Evolutionary conservation across 1,140 invertebrate genomes (phyloP), one percentile per base, ranked within the genome.

Genomic region (Apolygus lucorum): DNA sequence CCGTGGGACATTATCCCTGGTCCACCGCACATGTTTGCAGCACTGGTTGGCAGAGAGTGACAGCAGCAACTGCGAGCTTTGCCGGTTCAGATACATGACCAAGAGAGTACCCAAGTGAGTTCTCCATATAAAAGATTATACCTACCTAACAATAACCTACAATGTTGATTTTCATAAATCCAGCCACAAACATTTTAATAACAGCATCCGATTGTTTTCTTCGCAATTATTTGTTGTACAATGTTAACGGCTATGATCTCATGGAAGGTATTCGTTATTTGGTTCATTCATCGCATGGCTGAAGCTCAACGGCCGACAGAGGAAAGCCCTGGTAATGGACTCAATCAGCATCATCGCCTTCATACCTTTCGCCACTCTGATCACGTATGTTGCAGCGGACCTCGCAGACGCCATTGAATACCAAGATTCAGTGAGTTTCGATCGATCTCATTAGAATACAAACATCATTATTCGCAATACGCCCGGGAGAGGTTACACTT

Each of bases 21-120:
- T 89, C 42, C 88, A 89, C 78, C 78, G 82, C 68, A 77, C 79
- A 21, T 89, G 88, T 76, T 77, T 89, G 29, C 87, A 89, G 78
- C 81, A 81, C 71, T 89, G 88, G 88, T 79, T 90, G 70, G 80
- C 83, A 68, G 83, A 84, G 75, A 84, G 84, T 13, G 83, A 82
- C 71, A 83, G 82, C 14, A 82, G 79, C 29, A 78, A 79, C 70
- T 86, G 84, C 78, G 84, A 86, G 77, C 79, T 86, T 22, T 86
- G 84, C 73, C 27, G 28, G 1, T 64, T 68, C 34, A 17, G 14
- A 4, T 71, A 64, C 26, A n/a, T 28, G 34, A 52, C 66, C 4
- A 22, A 63, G n/a, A 29, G 70, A 26, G 24, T 26, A 0, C 70
- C 67, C 52, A 71, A 68, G 70, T 71, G 22, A 68, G 29, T n/a